Conservation (phyloP, 2,888 invertebrate species). For the Drosophila rubida region DNA sequence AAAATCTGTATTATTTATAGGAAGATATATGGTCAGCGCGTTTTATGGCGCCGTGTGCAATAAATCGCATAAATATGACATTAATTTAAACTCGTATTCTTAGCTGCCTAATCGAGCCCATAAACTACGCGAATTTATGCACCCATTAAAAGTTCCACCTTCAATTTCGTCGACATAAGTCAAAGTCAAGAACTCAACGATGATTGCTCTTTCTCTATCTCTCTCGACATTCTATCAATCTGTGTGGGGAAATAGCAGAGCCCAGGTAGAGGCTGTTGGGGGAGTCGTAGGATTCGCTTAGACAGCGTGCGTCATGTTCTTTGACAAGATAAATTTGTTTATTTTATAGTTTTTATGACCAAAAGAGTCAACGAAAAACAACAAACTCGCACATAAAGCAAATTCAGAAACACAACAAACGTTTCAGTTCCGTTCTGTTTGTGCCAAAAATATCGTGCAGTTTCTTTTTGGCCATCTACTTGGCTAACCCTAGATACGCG, state of each 20-base stretch:
- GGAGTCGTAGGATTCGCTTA: conserved; percentile 50
- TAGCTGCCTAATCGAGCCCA: conserved; percentile 29
- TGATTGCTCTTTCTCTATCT: neutral
- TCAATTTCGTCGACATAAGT: conserved; percentile 40
- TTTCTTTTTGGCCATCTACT: conserved; percentile 14
- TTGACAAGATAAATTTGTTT: conserved; percentile 72
- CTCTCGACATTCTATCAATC: conserved; percentile 1
- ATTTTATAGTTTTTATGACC: conserved; percentile 69
- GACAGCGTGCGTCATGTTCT: conserved; percentile 69
- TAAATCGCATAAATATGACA: conserved; percentile 62
- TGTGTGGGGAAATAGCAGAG: conserved; percentile 1
- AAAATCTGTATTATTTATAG: conserved; percentile 18
- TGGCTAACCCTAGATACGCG: conserved; percentile 4
- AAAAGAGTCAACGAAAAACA: conserved; percentile 20
- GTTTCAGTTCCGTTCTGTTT: conserved; percentile 30
- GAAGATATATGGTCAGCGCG: conserved; percentile 7
- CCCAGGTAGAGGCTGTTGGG: conserved; percentile 1
- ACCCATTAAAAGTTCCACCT: conserved; percentile 40
- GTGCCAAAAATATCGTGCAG: conserved; percentile 54
- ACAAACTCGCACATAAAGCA: conserved; percentile 2
- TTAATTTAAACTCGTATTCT: conserved; percentile 26
- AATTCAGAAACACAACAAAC: conserved; percentile 29
- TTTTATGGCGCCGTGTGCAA: conserved; percentile 71
- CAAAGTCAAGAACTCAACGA: conserved; percentile 67
- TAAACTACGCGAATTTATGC: conserved; percentile 38